These are phyloP conservation scores for Crypturellus tataupa DNA, from an alignment of 2,797 vertebrate species.

Conservation along the genomic window DNA sequence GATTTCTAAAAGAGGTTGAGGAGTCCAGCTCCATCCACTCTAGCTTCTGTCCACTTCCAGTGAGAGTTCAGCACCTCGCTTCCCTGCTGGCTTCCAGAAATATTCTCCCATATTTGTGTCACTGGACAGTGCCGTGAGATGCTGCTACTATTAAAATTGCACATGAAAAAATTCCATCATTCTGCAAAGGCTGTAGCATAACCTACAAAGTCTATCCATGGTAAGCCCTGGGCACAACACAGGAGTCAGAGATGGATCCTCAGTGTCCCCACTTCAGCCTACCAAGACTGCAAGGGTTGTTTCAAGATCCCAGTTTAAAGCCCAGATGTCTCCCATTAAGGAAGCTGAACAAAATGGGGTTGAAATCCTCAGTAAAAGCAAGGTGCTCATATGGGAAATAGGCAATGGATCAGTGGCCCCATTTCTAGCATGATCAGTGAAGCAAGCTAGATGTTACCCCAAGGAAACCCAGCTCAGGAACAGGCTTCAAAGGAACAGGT, in stretches of 20 bases:
- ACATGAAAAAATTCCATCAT: neutral
- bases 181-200: no score
- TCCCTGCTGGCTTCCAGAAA: neutral
- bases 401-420: neutral
- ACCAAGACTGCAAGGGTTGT: neutral
- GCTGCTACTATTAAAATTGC: neutral
- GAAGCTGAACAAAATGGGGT: neutral
- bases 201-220: neutral
- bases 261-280: no score
- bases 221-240: neutral
- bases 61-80: neutral
- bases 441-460: rapidly evolving
- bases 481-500: neutral
- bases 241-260: neutral
- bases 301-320: neutral
- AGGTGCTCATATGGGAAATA: neutral
- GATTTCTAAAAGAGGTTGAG: neutral
- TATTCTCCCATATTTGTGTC: neutral
- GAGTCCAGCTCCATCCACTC: no score
- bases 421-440: neutral
- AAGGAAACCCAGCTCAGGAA: neutral
- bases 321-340: neutral
- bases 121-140: neutral
- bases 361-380: neutral
- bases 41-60: no score